Evolutionary conservation across 2,797 vertebrate species (phyloP), one percentile per base, ranked within the genome.

Genomic region (Parambassis ranga): DNA sequence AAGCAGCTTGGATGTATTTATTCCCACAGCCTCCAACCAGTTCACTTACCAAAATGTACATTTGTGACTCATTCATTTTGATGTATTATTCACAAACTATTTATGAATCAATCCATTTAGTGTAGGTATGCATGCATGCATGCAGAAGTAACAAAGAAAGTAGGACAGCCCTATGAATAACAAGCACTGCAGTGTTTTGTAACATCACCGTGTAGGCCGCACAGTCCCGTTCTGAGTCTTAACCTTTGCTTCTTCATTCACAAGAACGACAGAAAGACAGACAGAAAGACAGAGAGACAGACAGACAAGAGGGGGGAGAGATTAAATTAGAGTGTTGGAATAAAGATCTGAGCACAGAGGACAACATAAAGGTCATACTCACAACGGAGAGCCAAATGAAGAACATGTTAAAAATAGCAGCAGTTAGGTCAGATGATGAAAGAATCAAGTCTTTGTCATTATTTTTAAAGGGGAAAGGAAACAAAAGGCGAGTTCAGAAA

Each of bases 101-200:
- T 49, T 73, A 19, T 62, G 71, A 79, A 75, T 79, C 26, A 58
- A 39, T 75, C 20, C 19, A 23, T 46, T 58, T 20, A 26, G 32
- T 33, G 64, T 57, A 23, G 56, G 55, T 46, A 38, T 61, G 36
- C 48, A 6, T 33, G 27, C 23, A 42, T 48, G 23, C 46, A 50
- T 28, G 6, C n/a, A 48, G 36, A 64, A 59, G 65, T 68, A 37
- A 31, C 48, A 65, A 48, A 64, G 48, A 65, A 81, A 83, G 57
- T 80, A 57, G 75, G 73, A 27, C 70, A 67, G 26, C 23, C 6
- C 71, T 36, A 20, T 69, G 67, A 81, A 81, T 76, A 79, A 63
- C 27, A 48, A 66, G 61, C 48, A 62, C 72, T 79, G 76, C 81
- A 76, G 83, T 79, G 78, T 85, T 88, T 83, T 68, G 41, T 85